A percentile compares a stretch with the other conserved stretches of the same genome.
Evolutionary conservation across 2,888 invertebrate species (phyloP).

Genomic region (Eulithis testata): DNA sequence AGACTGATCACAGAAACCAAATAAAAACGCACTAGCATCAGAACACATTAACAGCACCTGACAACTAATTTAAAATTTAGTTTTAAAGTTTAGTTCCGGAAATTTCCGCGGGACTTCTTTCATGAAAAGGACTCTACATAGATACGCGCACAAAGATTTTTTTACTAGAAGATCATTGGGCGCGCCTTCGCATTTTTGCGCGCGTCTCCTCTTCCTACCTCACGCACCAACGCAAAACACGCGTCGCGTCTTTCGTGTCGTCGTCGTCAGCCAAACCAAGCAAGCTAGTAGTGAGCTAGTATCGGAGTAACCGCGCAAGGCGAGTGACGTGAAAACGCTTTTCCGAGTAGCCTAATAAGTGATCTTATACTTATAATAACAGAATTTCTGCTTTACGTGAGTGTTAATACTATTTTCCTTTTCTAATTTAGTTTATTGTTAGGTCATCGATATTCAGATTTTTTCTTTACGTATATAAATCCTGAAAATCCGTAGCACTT

Average conservation of each 20-base stretch:
- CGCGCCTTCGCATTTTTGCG: too few species aligned
- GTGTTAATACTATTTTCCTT: conserved; percentile 35
- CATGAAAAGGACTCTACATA: too few species aligned
- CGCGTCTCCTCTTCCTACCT: too few species aligned
- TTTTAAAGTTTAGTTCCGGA: too few species aligned
- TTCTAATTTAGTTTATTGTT: conserved; percentile 38
- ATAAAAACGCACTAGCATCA: too few species aligned
- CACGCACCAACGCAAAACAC: too few species aligned
- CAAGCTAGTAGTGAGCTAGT: conserved; percentile 51
- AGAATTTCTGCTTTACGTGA: conserved; percentile 60
- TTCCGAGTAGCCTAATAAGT: conserved; percentile 48
- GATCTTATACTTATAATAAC: conserved; percentile 65
- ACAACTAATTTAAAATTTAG: too few species aligned
- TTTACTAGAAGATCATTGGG: too few species aligned
- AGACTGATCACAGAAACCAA: too few species aligned
- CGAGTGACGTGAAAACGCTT: conserved; percentile 53
- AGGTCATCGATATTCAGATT: conserved; percentile 1
- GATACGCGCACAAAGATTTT: too few species aligned
- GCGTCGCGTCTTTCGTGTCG: background rate
- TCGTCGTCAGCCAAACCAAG: conserved; percentile 9
- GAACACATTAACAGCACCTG: too few species aligned
- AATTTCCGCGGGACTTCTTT: too few species aligned
- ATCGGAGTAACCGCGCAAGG: conserved; percentile 62
- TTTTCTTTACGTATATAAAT: background rate
- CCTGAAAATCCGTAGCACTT: conserved; percentile 21